phyloP scores from a whole-genome alignment of 2,797 vertebrate genomes.

The Melanotaenia pygmaea region DNA sequence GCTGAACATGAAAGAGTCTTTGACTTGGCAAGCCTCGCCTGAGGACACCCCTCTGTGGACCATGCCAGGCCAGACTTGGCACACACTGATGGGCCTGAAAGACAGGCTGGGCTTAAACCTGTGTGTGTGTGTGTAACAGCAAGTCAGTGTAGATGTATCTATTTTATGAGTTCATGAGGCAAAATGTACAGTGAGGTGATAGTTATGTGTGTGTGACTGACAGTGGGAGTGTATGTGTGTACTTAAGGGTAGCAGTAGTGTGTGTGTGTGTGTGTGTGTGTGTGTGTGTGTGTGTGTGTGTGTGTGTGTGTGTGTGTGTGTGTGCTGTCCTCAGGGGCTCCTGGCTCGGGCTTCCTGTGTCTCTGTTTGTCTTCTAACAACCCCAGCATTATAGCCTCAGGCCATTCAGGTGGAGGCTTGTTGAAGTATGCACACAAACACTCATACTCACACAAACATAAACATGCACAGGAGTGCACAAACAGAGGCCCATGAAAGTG shows the following conservation, averaged over 20 bases:
- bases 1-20: slow-evolving; percentile 84
- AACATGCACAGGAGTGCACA: slow-evolving; percentile 24
- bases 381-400: slow-evolving; percentile 65
- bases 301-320: slow-evolving; percentile 47
- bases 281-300: slow-evolving; percentile 47
- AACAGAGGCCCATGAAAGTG: slow-evolving; percentile 20
- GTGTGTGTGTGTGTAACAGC: slow-evolving; percentile 26
- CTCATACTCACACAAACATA: slow-evolving; percentile 36
- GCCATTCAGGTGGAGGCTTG: slow-evolving; percentile 81
- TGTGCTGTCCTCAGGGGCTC: slow-evolving; percentile 83
- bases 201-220: slow-evolving; percentile 54
- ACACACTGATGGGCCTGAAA: slow-evolving; percentile 82
- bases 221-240: slow-evolving; percentile 49
- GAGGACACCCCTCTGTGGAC: slow-evolving; percentile 90
- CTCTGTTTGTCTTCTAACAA: slow-evolving; percentile 81
- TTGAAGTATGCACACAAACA: slow-evolving; percentile 65
- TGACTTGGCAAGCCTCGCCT: slow-evolving; percentile 87
- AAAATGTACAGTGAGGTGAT: slow-evolving; percentile 52
- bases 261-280: slow-evolving; percentile 42
- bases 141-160: slow-evolving; percentile 23
- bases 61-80: slow-evolving; percentile 88
- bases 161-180: slow-evolving; percentile 63
- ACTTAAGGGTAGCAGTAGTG: slow-evolving; percentile 35
- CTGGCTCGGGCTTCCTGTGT: slow-evolving; percentile 87
- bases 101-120: slow-evolving; percentile 81